A percentile compares a stretch with the other conserved stretches of the same genome.
These are phyloP conservation scores for Deilephila elpenor DNA, from an alignment of 2,888 invertebrate genomes.

Conservation along the genomic window DNA sequence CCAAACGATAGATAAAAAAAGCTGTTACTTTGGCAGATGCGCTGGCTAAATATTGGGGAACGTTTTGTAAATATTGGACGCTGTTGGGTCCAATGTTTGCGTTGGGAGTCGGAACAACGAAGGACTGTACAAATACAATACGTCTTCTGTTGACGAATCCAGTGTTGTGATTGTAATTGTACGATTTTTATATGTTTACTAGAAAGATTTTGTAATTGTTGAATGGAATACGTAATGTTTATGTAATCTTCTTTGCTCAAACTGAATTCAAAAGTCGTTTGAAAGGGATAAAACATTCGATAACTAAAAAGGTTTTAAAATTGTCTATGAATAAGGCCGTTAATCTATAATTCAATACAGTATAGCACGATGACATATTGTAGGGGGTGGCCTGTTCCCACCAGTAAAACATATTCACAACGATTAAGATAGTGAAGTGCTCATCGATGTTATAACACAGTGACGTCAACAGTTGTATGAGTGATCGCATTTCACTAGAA, in stretches of 20 bases:
- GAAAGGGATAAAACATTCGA: no score
- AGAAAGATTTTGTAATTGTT: no score
- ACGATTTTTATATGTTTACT: no score
- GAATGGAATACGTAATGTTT: no score
- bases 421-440: not conserved
- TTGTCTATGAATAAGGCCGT: no score
- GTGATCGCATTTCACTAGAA: conserved; percentile 27
- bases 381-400: no score
- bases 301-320: no score
- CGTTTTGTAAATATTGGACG: conserved; percentile 36
- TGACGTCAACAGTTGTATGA: conserved; percentile 31
- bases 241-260: no score
- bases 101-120: conserved; percentile 23
- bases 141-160: not conserved
- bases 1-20: conserved; percentile 50
- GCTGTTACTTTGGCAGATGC: conserved; percentile 45
- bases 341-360: no score
- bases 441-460: not conserved
- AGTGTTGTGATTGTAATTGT: not conserved
- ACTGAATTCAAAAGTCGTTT: no score
- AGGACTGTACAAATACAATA: not conserved
- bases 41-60: conserved; percentile 48
- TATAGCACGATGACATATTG: no score
- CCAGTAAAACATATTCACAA: no score
- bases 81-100: conserved; percentile 37